Evolutionary conservation across 2,113 vertebrate genomes (phyloP).

Genomic region (Neogobius melanostomus): DNA sequence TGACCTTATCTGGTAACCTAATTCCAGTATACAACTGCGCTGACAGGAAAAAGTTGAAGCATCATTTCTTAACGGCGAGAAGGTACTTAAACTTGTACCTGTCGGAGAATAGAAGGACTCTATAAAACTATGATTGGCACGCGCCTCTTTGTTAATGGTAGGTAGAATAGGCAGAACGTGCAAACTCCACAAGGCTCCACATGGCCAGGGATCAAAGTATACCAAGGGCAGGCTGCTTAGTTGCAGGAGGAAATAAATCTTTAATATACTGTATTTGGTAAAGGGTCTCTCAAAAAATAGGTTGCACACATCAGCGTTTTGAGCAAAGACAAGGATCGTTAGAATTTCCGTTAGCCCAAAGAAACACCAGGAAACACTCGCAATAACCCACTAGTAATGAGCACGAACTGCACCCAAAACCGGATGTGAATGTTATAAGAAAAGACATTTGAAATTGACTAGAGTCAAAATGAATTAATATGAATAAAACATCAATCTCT

Average conservation of each 20-base stretch:
- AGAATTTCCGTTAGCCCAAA: slow-evolving; percentile 47
- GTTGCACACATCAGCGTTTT: slow-evolving; percentile 33
- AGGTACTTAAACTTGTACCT: background rate
- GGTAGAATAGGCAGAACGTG: too few relatives aligned
- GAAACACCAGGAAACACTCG: slow-evolving; percentile 28
- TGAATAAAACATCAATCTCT: slow-evolving; percentile 75
- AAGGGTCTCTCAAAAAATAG: slow-evolving; percentile 24
- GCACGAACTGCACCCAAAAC: slow-evolving; percentile 44
- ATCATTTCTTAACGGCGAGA: background rate
- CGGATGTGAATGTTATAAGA: slow-evolving; percentile 27
- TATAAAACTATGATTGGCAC: too few relatives aligned
- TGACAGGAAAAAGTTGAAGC: background rate
- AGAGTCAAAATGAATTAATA: slow-evolving; percentile 52
- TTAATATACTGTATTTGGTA: slow-evolving; percentile 36
- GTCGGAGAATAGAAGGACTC: too few relatives aligned
- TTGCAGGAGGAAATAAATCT: slow-evolving; percentile 41
- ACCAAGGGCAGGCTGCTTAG: slow-evolving; percentile 5
- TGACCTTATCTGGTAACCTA: slow-evolving; percentile 17
- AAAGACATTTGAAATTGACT: slow-evolving; percentile 44
- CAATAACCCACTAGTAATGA: slow-evolving; percentile 7
- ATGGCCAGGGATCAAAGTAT: too few relatives aligned
- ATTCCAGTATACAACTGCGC: background rate
- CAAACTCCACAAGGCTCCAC: too few relatives aligned
- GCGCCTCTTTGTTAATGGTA: too few relatives aligned
- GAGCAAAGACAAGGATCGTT: slow-evolving; percentile 37